These are phyloP conservation scores for Morelia viridis DNA, from an alignment of 2,797 vertebrate species.

Conservation along the genomic window DNA sequence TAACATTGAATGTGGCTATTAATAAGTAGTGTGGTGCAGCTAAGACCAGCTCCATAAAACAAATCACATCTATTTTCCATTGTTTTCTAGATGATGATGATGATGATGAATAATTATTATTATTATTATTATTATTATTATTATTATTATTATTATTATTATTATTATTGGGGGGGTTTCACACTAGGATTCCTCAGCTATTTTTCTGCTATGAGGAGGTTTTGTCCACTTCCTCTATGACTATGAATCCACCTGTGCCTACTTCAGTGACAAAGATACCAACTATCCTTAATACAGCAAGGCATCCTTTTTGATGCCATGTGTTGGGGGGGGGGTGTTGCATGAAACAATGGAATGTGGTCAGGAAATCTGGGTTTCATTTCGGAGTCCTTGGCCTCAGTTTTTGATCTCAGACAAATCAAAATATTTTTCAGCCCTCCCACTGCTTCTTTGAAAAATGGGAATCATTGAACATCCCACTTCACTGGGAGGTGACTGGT, in stretches of 20 bases:
- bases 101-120: no score
- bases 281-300: slow-evolving; percentile 46
- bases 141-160: background rate
- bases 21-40: background rate
- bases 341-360: slow-evolving; percentile 42
- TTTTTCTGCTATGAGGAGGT: background rate
- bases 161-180: background rate
- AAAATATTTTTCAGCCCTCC: slow-evolving; percentile 41
- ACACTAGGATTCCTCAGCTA: background rate
- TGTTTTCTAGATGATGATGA: background rate
- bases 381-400: slow-evolving; percentile 44
- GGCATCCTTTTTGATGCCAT: slow-evolving; percentile 7
- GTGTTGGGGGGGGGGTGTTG: slow-evolving; percentile 3
- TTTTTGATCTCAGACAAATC: slow-evolving; percentile 45
- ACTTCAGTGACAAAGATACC: slow-evolving; percentile 44
- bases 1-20: background rate
- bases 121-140: no score
- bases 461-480: slow-evolving; percentile 2
- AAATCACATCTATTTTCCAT: background rate
- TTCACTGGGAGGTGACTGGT: background rate
- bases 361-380: slow-evolving; percentile 46
- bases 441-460: slow-evolving; percentile 44
- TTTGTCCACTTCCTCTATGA: background rate
- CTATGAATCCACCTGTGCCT: slow-evolving; percentile 27
- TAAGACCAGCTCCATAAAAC: background rate